Percentiles rank a stretch among this genome's conserved stretches.
Evolutionary conservation across 1,140 invertebrate genomes (phyloP).

Genomic region (Hylaeus volcanicus): DNA sequence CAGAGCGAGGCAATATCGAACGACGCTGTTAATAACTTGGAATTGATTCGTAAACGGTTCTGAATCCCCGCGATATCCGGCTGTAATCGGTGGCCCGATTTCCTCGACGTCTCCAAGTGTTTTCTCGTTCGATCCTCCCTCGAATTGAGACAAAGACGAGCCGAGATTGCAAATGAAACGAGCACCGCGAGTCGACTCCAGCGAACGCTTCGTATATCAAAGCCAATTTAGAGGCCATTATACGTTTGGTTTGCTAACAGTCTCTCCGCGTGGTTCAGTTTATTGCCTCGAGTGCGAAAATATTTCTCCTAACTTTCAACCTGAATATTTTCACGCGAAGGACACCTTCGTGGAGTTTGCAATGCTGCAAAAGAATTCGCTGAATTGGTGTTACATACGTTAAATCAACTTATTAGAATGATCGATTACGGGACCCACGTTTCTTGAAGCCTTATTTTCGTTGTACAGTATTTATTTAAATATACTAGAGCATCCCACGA

Average conservation of each 20-base stretch:
- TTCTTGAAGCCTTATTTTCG: no score
- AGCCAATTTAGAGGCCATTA: conserved; percentile 61
- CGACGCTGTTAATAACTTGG: conserved; percentile 15
- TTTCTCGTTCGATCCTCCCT: conserved; percentile 23
- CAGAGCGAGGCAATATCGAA: background rate
- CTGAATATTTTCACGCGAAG: conserved; percentile 27
- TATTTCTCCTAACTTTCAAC: conserved; percentile 42
- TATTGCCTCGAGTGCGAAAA: conserved; percentile 52
- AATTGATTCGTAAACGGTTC: background rate
- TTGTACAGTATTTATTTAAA: no score
- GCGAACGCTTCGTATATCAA: conserved; percentile 46
- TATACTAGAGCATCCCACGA: no score
- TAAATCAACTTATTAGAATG: no score
- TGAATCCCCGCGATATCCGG: background rate
- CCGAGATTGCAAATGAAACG: conserved; percentile 49
- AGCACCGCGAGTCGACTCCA: conserved; percentile 20
- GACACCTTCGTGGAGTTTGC: no score
- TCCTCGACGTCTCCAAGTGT: background rate
- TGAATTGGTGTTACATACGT: no score
- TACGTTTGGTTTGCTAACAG: conserved; percentile 47
- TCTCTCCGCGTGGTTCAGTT: conserved; percentile 34
- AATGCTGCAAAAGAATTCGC: no score
- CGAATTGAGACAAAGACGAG: conserved; percentile 55
- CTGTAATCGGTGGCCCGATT: conserved; percentile 28
- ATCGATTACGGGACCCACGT: no score